Evolutionary conservation across 1,140 invertebrate species (phyloP).

Genomic region (Zaprionus lachaisei): DNA sequence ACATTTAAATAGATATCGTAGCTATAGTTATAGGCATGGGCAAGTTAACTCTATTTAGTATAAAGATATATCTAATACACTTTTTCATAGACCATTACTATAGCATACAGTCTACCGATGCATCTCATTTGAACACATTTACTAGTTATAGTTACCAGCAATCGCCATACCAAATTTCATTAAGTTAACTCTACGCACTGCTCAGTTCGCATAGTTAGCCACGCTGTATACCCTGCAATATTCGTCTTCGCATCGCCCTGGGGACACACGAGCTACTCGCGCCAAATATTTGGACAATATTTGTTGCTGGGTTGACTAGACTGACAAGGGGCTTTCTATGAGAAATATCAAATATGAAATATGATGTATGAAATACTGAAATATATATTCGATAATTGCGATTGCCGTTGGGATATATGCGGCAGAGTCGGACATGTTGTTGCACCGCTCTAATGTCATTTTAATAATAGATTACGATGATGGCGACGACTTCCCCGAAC

Average conservation of each 20-base stretch:
- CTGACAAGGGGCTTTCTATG: conserved; percentile 40
- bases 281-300: conserved; percentile 74
- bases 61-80: too few species aligned
- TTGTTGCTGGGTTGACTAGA: conserved; percentile 30
- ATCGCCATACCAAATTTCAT: not conserved
- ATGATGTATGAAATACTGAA: conserved; percentile 37
- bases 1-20: too few species aligned
- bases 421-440: not conserved
- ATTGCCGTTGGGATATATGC: conserved; percentile 61
- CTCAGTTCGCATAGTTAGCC: not conserved
- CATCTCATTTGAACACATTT: not conserved
- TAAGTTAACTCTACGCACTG: not conserved
- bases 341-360: conserved; percentile 25
- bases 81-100: not conserved
- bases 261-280: conserved; percentile 63
- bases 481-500: conserved; percentile 65
- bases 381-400: conserved; percentile 74
- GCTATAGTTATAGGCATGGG: too few species aligned
- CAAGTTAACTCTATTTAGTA: too few species aligned
- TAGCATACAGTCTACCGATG: not conserved
- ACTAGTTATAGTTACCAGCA: not conserved
- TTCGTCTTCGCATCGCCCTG: conserved; percentile 33
- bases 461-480: conserved; percentile 80
- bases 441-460: conserved; percentile 76
- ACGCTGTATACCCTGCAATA: not conserved